Base-by-base conservation (phyloP, 2,113 vertebrate genomes). In the Erythrolamprus reginae region DNA sequence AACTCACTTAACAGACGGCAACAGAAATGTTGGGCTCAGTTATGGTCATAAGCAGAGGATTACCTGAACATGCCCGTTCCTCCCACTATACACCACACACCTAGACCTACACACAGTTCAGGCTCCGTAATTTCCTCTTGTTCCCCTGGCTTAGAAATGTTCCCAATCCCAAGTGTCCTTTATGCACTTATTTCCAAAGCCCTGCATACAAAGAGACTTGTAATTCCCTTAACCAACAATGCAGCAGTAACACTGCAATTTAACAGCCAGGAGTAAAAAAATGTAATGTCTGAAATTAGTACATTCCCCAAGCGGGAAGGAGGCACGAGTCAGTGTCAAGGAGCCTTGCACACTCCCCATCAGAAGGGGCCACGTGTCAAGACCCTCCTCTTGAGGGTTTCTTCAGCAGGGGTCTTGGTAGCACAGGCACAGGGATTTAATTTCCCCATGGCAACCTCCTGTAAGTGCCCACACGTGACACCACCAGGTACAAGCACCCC, bases 361-460 rank as follows among this genome's bases (percentile, higher is more conserved):
- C n/a, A 51, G 47, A 13, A 52, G 23, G 86, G 24, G 21, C 45
- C 38, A 84, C 45, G 45, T 48, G 82, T 84, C 24, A 48, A 84
- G 26, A 77, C 70, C 70, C 70, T 42, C 19, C 48, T 84, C 48
- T 47, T 51, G 24, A 84, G 83, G 83, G 83, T 50, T 77, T 77
- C 70, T 77, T 77, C 70, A 77, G 33, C 70, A 42, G 33, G 70
- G 70, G 45, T 83, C 47, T 84, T 45, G 0, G 7, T 26, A 84
- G 77, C 70, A 51, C 9, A 84, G 4, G 10, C 9, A 45, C 50
- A 8, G 51, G 47, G 23, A 28, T 26, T 45, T 58, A 52, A 65
- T 38, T 90, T 70, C 89, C 83, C 89, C 89, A 65, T 70, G 53
- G 89, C 83, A 90, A 90, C 47, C 7, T 86, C 84, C 89, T 50